Conservation (phyloP, 2,113 vertebrate genomes). For the Mus spicilegus region DNA sequence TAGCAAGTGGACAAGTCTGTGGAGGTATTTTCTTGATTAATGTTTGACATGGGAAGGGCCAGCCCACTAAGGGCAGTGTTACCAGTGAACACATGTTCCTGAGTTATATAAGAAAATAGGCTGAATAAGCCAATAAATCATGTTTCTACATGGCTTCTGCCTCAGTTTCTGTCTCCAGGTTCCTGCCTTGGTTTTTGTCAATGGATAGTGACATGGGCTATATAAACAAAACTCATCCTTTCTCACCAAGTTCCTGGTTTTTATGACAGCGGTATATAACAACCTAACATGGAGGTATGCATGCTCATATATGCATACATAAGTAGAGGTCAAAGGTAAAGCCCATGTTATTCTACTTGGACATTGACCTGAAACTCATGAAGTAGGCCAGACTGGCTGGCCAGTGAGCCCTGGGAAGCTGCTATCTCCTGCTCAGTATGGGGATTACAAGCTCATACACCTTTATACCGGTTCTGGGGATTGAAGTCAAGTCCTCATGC, state of each 20-base stretch:
- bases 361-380: neutral
- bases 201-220: neutral
- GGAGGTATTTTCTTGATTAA: neutral
- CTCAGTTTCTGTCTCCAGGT: neutral
- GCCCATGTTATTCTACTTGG: neutral
- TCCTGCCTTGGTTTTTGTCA: too few relatives aligned
- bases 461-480: neutral
- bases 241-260: neutral
- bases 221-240: neutral
- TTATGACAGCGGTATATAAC: neutral
- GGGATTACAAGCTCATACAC: neutral
- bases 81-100: neutral
- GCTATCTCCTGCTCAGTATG: neutral
- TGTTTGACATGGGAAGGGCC: neutral
- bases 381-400: neutral
- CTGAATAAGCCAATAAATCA: neutral
- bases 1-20: neutral
- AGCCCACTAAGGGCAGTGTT: neutral
- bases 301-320: neutral
- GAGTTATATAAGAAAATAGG: neutral
- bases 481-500: neutral
- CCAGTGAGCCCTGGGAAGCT: neutral
- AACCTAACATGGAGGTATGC: neutral
- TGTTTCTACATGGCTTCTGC: neutral
- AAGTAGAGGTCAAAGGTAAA: neutral